Evolutionary conservation across 2,797 vertebrate species (phyloP).

Genomic region (Tarsius wallacei): DNA sequence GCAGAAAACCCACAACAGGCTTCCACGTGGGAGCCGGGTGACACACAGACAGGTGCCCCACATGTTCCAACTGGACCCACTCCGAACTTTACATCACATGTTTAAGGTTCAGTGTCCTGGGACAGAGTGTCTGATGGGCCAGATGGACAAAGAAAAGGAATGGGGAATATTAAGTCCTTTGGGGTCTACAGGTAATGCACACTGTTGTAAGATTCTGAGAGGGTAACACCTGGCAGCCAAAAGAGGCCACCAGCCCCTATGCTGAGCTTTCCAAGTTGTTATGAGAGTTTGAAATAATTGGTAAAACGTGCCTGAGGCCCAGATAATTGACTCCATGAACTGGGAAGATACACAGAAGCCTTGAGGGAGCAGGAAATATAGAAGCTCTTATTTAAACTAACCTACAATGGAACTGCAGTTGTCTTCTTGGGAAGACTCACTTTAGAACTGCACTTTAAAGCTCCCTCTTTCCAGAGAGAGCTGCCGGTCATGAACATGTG

Average conservation of each 20-base stretch:
- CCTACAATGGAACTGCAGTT: background rate
- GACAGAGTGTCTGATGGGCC: no score
- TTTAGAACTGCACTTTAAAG: background rate
- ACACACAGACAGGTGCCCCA: fast-evolving
- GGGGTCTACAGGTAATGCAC: background rate
- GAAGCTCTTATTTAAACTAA: background rate
- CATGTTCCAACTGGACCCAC: background rate
- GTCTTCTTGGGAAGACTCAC: background rate
- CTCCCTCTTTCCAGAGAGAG: background rate
- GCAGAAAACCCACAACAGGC: fast-evolving
- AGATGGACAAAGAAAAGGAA: background rate
- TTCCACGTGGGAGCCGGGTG: fast-evolving
- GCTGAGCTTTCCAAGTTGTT: background rate
- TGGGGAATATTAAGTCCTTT: background rate
- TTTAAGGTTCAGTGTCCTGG: background rate
- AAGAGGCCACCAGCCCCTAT: background rate
- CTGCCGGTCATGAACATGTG: background rate
- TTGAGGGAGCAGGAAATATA: background rate
- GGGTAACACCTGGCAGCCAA: fast-evolving
- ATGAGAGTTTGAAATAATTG: conserved; percentile 25
- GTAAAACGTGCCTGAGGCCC: background rate
- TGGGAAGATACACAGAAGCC: background rate
- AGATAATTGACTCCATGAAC: background rate
- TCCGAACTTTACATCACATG: background rate
- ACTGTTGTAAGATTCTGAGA: fast-evolving